A percentile compares a stretch with the other conserved stretches of the same genome.
phyloP scores from a whole-genome alignment of 2,888 invertebrate species.

The Colostygia pectinataria region DNA sequence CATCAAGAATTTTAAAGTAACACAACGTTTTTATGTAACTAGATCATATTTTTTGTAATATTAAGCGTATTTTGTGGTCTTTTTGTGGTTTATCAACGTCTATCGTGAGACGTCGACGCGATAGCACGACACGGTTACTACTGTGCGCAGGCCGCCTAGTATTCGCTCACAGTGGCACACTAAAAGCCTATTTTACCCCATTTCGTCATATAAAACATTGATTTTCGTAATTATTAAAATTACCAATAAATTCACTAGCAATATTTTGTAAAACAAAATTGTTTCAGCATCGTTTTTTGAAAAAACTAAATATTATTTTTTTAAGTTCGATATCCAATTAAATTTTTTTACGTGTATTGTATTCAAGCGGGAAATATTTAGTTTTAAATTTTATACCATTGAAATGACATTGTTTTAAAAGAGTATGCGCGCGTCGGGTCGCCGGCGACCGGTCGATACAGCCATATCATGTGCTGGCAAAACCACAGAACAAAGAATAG shows the following conservation, averaged over 20 bases:
- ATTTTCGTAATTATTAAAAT: no score
- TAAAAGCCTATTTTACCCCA: slow-evolving; percentile 39
- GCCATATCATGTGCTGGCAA: slow-evolving; percentile 61
- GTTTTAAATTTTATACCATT: slow-evolving; percentile 24
- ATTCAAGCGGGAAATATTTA: slow-evolving; percentile 16
- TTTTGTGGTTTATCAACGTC: slow-evolving; percentile 47
- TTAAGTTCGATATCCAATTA: not conserved
- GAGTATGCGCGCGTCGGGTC: slow-evolving; percentile 79
- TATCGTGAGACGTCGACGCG: slow-evolving; percentile 64
- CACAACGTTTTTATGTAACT: slow-evolving; percentile 50
- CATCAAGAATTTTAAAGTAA: slow-evolving; percentile 38
- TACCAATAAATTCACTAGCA: not conserved
- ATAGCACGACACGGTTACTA: slow-evolving; percentile 60
- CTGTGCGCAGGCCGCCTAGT: slow-evolving; percentile 67
- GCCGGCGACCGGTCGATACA: slow-evolving; percentile 71
- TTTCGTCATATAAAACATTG: no score
- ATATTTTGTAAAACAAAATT: not conserved
- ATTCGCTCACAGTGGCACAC: slow-evolving; percentile 54
- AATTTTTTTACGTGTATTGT: not conserved
- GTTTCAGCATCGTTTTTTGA: not conserved
- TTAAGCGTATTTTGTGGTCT: slow-evolving; percentile 48
- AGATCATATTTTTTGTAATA: slow-evolving; percentile 58
- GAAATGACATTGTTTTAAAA: slow-evolving; percentile 48
- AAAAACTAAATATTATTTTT: no score
- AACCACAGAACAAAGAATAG: slow-evolving; percentile 13